Conservation (phyloP, 2,113 vertebrate genomes). For the Eublepharis macularius region DNA sequence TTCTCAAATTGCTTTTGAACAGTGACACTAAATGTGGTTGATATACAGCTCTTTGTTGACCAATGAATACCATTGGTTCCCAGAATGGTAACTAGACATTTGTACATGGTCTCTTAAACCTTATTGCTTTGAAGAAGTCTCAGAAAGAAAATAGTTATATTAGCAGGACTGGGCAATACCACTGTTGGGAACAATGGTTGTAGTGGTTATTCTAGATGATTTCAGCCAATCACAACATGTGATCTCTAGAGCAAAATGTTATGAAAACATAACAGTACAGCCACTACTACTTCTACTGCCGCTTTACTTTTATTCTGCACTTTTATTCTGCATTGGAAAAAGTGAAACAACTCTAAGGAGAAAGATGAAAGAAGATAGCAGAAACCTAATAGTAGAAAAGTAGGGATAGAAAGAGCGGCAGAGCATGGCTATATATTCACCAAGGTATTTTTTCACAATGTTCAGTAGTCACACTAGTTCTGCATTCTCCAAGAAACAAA, state of each 20-base stretch:
- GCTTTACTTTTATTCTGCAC: not conserved
- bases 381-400: not conserved
- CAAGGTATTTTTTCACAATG: conserved; percentile 36
- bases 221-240: not conserved
- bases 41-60: too few species aligned
- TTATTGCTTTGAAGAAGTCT: not conserved
- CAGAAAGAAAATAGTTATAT: not conserved
- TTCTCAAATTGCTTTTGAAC: too few species aligned
- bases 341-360: not conserved
- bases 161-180: not conserved
- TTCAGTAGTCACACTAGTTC: conserved; percentile 28
- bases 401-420: not conserved
- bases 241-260: not conserved
- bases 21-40: too few species aligned
- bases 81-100: not conserved
- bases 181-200: not conserved
- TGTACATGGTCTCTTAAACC: not conserved
- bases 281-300: not conserved
- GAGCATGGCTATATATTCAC: conserved; percentile 51
- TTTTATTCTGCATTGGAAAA: too few species aligned
- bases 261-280: not conserved
- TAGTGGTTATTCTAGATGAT: not conserved
- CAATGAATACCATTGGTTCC: not conserved
- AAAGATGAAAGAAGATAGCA: not conserved
- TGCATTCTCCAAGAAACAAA: conserved; percentile 39